Evolutionary conservation across 2,888 invertebrate species (phyloP).

Genomic region (Mechanitis mazaeus): DNA sequence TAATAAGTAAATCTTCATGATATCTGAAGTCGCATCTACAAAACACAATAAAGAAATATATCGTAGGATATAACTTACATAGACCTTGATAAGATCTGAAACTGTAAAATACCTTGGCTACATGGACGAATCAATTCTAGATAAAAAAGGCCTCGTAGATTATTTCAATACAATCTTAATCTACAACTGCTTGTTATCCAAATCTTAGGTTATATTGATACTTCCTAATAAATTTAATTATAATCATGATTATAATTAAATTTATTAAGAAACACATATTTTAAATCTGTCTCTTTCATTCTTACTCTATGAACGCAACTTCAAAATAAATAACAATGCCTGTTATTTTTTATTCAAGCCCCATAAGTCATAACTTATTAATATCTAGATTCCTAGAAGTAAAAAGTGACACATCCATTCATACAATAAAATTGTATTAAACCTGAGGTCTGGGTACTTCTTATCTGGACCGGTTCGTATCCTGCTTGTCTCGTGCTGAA

Average conservation of each 20-base stretch:
- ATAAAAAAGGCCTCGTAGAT: not conserved
- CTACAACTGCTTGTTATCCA: too few relatives aligned
- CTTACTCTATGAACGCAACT: too few relatives aligned
- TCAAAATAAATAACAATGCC: too few relatives aligned
- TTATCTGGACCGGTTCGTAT: slow-evolving; percentile 59
- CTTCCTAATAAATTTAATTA: too few relatives aligned
- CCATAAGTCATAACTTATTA: too few relatives aligned
- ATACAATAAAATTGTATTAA: slow-evolving; percentile 16
- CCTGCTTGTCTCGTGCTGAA: slow-evolving; percentile 55
- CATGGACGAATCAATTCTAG: slow-evolving; percentile 3
- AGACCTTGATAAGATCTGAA: slow-evolving; percentile 24
- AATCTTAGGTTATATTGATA: too few relatives aligned
- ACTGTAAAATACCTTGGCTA: slow-evolving; percentile 19
- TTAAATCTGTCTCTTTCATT: too few relatives aligned
- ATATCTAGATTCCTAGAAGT: too few relatives aligned
- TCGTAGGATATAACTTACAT: slow-evolving; percentile 21
- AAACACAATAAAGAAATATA: slow-evolving; percentile 20
- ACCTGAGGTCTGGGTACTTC: slow-evolving; percentile 39
- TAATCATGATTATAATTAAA: too few relatives aligned
- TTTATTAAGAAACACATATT: too few relatives aligned
- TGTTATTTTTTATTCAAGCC: too few relatives aligned
- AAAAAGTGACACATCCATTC: slow-evolving; percentile 1
- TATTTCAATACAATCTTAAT: not conserved
- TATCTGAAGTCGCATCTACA: slow-evolving; percentile 16
- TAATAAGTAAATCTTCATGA: not conserved